Percentiles rank a stretch among this genome's conserved stretches.
Evolutionary conservation across 53 echinoderm and acorn worm species (phyloP).

Genomic region (Actinopyga echinites): DNA sequence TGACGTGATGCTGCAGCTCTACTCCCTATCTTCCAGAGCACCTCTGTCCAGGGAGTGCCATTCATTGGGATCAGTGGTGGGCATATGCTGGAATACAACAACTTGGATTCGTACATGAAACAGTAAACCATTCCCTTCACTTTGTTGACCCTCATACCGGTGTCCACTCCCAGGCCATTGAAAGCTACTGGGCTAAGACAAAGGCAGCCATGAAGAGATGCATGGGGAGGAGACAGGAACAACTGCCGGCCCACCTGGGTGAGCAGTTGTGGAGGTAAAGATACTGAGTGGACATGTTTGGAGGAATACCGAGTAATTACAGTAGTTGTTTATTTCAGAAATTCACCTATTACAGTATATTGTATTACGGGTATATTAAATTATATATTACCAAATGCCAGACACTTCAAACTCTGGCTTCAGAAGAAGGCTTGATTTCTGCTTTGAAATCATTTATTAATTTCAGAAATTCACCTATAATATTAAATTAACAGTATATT

Average conservation of each 20-base stretch:
- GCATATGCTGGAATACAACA: background rate
- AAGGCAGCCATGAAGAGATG: background rate
- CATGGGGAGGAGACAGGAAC: background rate
- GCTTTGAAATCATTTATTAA: too few relatives aligned
- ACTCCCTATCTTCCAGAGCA: background rate
- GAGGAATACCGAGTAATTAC: too few relatives aligned
- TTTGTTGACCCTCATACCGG: constrained; percentile 11
- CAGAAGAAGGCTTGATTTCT: too few relatives aligned
- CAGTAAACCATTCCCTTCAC: constrained; percentile 18
- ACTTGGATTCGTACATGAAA: background rate
- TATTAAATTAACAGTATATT: too few relatives aligned
- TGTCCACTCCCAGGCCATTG: constrained; percentile 2
- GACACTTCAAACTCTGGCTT: too few relatives aligned
- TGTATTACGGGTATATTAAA: too few relatives aligned
- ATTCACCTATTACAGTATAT: too few relatives aligned
- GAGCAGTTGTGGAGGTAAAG: constrained; percentile 11
- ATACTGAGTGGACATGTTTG: background rate
- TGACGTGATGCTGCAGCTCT: constrained; percentile 1
- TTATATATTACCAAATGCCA: too few relatives aligned
- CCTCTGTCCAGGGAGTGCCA: background rate
- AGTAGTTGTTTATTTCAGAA: too few relatives aligned
- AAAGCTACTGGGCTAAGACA: constrained; percentile 10
- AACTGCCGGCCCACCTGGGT: background rate
- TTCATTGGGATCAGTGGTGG: constrained; percentile 26
- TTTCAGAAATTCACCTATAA: too few relatives aligned